Conservation (phyloP, 2,113 vertebrate genomes). For the Coturnix japonica region DNA sequence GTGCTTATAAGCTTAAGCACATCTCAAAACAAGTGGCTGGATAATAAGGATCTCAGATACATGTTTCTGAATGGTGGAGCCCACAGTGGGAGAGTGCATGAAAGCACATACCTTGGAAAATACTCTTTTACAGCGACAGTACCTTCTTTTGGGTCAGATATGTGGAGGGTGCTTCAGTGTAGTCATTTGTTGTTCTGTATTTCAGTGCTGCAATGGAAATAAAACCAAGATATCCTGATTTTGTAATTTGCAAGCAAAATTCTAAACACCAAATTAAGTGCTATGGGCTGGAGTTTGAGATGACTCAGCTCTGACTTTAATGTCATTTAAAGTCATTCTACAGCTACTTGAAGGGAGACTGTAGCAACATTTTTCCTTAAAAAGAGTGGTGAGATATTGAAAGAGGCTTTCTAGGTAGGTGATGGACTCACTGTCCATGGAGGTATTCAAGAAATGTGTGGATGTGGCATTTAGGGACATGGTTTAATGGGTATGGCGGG, state of each 20-base stretch:
- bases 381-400: too few relatives aligned
- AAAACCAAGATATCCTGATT: accelerated
- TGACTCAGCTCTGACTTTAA: neutral
- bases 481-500: too few relatives aligned
- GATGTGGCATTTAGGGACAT: too few relatives aligned
- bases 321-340: neutral
- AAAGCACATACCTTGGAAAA: neutral
- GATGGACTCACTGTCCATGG: too few relatives aligned
- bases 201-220: neutral
- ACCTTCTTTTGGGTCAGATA: neutral
- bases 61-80: neutral
- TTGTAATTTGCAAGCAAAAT: neutral
- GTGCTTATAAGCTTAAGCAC: neutral
- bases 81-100: neutral
- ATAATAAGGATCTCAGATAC: neutral
- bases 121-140: accelerated
- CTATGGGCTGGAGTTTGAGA: neutral
- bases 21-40: neutral
- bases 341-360: too few relatives aligned
- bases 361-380: too few relatives aligned
- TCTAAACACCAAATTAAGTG: neutral
- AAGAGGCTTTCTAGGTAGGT: too few relatives aligned
- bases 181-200: neutral
- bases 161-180: neutral
- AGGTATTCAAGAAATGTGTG: too few relatives aligned